Conservation (phyloP, 2,888 invertebrate species). For the Conops quadrifasciatus region DNA sequence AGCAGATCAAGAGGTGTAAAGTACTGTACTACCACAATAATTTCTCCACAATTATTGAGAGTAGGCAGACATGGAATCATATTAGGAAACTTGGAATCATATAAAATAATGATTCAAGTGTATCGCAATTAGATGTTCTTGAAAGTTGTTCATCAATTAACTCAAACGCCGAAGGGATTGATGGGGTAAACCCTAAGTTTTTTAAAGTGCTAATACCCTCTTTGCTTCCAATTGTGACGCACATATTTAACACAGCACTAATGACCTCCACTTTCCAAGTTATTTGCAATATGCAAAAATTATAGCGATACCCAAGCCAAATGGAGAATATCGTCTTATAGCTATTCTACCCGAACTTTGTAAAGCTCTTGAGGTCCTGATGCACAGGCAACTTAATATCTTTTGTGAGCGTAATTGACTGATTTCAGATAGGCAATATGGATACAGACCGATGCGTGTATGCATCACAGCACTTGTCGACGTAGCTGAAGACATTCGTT, state of each 20-base stretch:
- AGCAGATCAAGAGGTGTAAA: not conserved
- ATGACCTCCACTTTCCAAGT: not conserved
- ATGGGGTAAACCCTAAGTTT: slow-evolving; percentile 10
- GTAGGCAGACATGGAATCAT: not conserved
- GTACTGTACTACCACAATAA: not conserved
- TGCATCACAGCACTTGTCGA: slow-evolving; percentile 6
- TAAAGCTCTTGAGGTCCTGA: not conserved
- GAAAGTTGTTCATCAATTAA: not conserved
- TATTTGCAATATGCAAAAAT: no score
- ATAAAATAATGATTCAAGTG: not conserved
- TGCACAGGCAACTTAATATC: not conserved
- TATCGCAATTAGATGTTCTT: not conserved
- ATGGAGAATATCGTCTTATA: not conserved
- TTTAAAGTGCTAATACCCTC: not conserved
- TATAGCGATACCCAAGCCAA: slow-evolving; percentile 1
- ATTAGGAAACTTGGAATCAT: not conserved
- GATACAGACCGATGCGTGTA: not conserved
- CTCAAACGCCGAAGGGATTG: no score
- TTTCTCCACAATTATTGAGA: not conserved
- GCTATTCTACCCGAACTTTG: not conserved
- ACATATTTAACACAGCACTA: not conserved
- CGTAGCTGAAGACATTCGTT: not conserved
- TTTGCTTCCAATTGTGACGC: not conserved
- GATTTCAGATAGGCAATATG: not conserved
- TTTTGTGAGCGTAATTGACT: not conserved